Evolutionary conservation across 2,113 vertebrate species (phyloP), one percentile per base, ranked within the genome.

Genomic region (Andinoacara biseriatus): DNA sequence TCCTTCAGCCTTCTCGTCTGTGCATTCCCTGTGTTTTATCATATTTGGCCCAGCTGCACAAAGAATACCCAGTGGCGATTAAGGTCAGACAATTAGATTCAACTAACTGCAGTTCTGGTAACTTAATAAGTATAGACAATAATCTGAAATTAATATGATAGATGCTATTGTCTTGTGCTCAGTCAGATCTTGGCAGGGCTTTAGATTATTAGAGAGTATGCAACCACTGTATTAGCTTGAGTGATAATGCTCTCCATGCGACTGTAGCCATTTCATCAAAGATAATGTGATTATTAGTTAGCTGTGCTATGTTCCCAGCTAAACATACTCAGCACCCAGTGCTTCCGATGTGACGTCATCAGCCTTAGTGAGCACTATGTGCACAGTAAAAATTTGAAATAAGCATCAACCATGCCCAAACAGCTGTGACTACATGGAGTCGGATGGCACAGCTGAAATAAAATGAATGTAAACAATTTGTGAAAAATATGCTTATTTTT

Each of bases 121-220:
- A 87, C 89, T 85, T 91, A 86, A 91, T 90, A 89, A 89, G 81
- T 80, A 86, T 54, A 87, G 87, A 88, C 81, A 92, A 91, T 94
- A 90, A 92, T 91, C 81, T 88, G 88, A 91, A 91, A 93, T 85
- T 56, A 90, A 90, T 85, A 87, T 86, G 89, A 91, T 80, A 61
- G 90, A 91, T 89, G 81, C 46, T 74, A 74, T 86, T 89, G 84
- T 91, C 74, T 86, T 58, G 31, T 56, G 74, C 74, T 88, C 88
- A 72, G 69, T 86, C 89, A 87, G 72, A 81, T 81, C 78, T 89
- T 85, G 87, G 89, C 85, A 69, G 75, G 61, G 31, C 84, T 87
- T 85, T 67, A 22, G 86, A 76, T 88, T 77, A 85, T 84, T 84
- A 87, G 38, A 1, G 22, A 80, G 80, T 77, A 84, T 83, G 77